These are phyloP conservation scores for Blastomussa wellsi DNA, from an alignment of 92 coral and sea anemone species.

Conservation along the genomic window DNA sequence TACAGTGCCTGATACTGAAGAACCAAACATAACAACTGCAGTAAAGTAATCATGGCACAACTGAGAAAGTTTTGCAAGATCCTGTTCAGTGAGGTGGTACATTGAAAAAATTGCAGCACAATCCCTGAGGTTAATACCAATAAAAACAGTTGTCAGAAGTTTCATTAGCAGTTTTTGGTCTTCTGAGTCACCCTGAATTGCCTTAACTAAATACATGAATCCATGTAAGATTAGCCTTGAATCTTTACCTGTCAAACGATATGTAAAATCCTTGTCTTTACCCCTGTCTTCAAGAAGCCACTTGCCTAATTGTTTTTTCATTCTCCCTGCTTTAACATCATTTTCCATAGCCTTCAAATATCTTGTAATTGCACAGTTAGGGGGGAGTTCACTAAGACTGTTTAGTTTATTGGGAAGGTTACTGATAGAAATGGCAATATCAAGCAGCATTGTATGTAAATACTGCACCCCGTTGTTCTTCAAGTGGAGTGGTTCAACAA, in stretches of 20 bases:
- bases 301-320: constrained; percentile 61
- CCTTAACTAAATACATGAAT: constrained; percentile 59
- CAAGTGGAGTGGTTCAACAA: constrained; percentile 49
- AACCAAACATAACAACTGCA: constrained; percentile 54
- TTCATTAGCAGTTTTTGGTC: constrained; percentile 33
- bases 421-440: constrained; percentile 43
- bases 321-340: constrained; percentile 56
- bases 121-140: constrained; percentile 50
- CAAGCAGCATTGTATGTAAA: constrained; percentile 34
- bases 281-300: constrained; percentile 65
- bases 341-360: constrained; percentile 42
- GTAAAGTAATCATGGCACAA: constrained; percentile 47
- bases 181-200: constrained; percentile 52
- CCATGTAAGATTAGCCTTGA: constrained; percentile 62
- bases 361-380: constrained; percentile 44
- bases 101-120: constrained; percentile 62
- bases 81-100: constrained; percentile 53
- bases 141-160: constrained; percentile 42
- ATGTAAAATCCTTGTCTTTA: constrained; percentile 61
- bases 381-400: constrained; percentile 38
- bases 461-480: constrained; percentile 56
- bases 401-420: constrained; percentile 29
- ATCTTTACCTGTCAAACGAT: constrained; percentile 58
- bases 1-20: constrained; percentile 38
- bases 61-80: constrained; percentile 33